Base-by-base conservation (phyloP, 1,140 invertebrate genomes). In the Nephila pilipes region DNA sequence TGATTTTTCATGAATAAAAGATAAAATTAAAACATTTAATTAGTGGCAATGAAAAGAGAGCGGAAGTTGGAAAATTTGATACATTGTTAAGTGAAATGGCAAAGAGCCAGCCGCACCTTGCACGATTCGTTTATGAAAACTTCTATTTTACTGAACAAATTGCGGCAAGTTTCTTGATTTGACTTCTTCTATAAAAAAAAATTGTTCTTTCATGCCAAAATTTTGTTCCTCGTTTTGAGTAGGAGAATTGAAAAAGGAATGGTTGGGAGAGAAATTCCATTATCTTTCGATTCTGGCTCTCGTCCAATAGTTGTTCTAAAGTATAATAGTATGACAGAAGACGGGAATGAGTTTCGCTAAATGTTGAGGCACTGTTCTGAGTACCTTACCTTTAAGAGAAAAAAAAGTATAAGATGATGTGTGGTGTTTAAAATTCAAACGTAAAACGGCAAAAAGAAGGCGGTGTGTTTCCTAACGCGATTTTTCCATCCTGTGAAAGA, bases 301-400 rank as follows among this genome's bases (percentile, higher is more conserved):
- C 22, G 36, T 25, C 87, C 87, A 88, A 88, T 46, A 16, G 36
- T 20, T 65, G 54, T 55, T 20, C 60, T 3, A n/a, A 57, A 54
- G 63, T 88, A 75, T n/a, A 69, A 88, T 69, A 32, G 54, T 46
- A 75, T 75, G 87, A 69, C 87, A 88, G 87, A 69, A 4, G n/a
- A 55, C 55, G 57, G 85, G 60, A 87, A 87, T 60, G 57, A 87
- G 57, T 87, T 87, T 87, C 29, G 25, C 22, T 63, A 87, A 60
- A 60, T 18, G 46, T 16, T 14, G 38, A 54, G 22, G 46, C 20
- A 22, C 22, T 83, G 32, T 32, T 16, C 46, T 5, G 32, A 46
- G 4, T 81, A 25, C 0, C 2, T 25, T 8, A 0, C 6, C 3
- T n/a, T 25, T 6, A 75, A 75, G 6, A 75, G 14, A 32, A 32